A percentile compares a stretch with the other conserved stretches of the same genome.
phyloP scores from a whole-genome alignment of 2,888 invertebrate species.

The Lysandra coridon region DNA sequence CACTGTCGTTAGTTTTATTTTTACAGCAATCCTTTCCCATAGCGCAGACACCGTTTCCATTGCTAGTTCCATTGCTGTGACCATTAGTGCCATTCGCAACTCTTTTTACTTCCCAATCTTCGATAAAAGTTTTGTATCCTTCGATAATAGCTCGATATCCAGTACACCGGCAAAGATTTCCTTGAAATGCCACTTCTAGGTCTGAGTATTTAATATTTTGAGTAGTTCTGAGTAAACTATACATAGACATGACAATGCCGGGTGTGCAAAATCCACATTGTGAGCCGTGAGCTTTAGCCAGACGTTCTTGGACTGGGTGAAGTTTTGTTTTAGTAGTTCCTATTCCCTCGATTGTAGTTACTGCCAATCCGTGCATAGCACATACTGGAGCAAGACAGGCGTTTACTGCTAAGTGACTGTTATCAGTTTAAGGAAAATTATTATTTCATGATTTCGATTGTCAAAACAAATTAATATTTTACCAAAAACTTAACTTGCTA shows the following conservation, averaged over 20 bases:
- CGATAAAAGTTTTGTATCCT: slow-evolving; percentile 88
- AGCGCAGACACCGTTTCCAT: slow-evolving; percentile 59
- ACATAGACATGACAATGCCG: slow-evolving; percentile 96
- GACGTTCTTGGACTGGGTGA: slow-evolving; percentile 90
- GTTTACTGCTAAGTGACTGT: slow-evolving; percentile 88
- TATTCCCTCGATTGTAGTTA: slow-evolving; percentile 93
- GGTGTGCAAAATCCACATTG: slow-evolving; percentile 95
- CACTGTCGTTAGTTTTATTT: slow-evolving; percentile 68
- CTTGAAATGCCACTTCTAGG: slow-evolving; percentile 88
- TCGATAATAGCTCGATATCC: slow-evolving; percentile 93
- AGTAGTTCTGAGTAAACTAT: slow-evolving; percentile 84
- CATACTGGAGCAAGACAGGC: slow-evolving; percentile 91
- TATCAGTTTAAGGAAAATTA: slow-evolving; percentile 26
- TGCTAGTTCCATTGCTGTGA: slow-evolving; percentile 43
- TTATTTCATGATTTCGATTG: too few species aligned
- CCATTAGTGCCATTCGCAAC: slow-evolving; percentile 47
- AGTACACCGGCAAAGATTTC: slow-evolving; percentile 90
- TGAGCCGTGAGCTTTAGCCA: slow-evolving; percentile 91
- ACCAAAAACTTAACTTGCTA: too few species aligned
- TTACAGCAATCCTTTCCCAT: slow-evolving; percentile 85
- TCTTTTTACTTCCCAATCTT: slow-evolving; percentile 83
- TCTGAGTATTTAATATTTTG: slow-evolving; percentile 77
- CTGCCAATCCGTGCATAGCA: slow-evolving; percentile 88
- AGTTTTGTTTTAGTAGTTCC: slow-evolving; percentile 86
- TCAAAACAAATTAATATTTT: too few species aligned